Conservation (phyloP, 2,113 vertebrate genomes). For the Rafetus swinhoei region DNA sequence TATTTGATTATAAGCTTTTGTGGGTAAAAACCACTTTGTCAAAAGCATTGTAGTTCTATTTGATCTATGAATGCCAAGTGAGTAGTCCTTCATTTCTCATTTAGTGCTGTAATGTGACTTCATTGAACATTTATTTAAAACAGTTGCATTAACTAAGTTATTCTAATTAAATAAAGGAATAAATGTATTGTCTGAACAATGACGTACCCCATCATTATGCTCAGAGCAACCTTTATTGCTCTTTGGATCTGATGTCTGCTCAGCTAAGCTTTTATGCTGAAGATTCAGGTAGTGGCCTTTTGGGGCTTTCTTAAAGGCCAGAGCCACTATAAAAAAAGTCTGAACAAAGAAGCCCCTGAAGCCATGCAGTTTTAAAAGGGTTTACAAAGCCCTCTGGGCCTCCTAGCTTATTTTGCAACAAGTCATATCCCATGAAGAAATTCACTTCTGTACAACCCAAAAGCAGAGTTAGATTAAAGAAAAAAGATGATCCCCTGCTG, state of each 20-base stretch:
- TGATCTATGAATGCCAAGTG: not conserved
- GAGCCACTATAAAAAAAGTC: slow-evolving; percentile 48
- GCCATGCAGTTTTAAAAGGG: slow-evolving; percentile 73
- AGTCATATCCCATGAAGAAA: slow-evolving; percentile 87
- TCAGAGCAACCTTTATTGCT: slow-evolving; percentile 51
- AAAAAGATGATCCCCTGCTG: slow-evolving; percentile 76
- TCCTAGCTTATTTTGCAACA: slow-evolving; percentile 82
- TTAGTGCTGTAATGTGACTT: not conserved
- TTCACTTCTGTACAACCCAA: slow-evolving; percentile 80
- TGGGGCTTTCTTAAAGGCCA: slow-evolving; percentile 20
- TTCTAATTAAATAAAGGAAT: not conserved
- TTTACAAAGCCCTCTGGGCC: slow-evolving; percentile 82
- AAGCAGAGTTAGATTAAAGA: slow-evolving; percentile 80
- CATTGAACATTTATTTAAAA: not conserved
- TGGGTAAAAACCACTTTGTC: too few species aligned
- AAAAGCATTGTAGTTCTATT: not conserved
- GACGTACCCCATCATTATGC: not conserved
- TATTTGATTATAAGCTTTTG: too few species aligned
- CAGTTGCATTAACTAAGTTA: not conserved
- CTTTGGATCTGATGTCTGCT: slow-evolving; percentile 61
- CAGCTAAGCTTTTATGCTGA: slow-evolving; percentile 35
- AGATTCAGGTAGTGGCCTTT: slow-evolving; percentile 58
- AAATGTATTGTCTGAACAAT: slow-evolving; percentile 38
- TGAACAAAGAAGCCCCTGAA: slow-evolving; percentile 84
- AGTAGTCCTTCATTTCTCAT: not conserved